Evolutionary conservation across 2,113 vertebrate species (phyloP), one percentile per base, ranked within the genome.

Genomic region (Triplophysa siluroides): DNA sequence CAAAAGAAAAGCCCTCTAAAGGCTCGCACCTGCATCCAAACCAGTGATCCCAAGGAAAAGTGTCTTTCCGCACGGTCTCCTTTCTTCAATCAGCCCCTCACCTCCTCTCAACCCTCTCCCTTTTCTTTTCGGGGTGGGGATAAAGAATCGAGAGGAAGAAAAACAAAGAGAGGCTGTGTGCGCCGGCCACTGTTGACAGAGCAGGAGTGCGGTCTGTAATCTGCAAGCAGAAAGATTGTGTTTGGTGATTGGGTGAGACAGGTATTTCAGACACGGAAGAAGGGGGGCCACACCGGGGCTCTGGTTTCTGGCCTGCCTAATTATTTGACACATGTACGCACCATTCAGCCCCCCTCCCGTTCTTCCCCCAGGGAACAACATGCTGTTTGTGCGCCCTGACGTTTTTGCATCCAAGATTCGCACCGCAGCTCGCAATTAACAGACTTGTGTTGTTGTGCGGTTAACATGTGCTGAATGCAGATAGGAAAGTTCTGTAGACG

Each of bases 381-480:
- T 77, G 83, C 83, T 86, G 90, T 87, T 92, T 91, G 91, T 93
- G 91, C 88, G 88, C 79, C 77, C 83, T 85, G 45, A 86, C 88
- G 84, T 89, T 90, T 91, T 92, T 87, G 83, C 80, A 79, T 72
- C 76, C 54, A 70, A 72, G 65, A 90, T 91, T 91, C 87, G 88
- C 87, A 82, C 88, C 87, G 84, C 86, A 85, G 87, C 89, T 89
- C 83, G 78, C 76, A 82, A 81, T 88, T 88, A 92, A 93, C 93
- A 93, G 92, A 91, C 89, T 83, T 63, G 89, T 89, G 91, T 91
- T 92, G 92, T 92, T 91, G 92, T 88, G 89, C 80, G 24, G 86
- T 92, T 91, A 90, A 89, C 87, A 90, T 92, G 88, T 87, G 88
- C 90, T 92, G 91, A 92, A 92, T 93, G 90, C 89, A 88, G 91